phyloP scores from a whole-genome alignment of 2,888 invertebrate genomes.

The Acleris holmiana region DNA sequence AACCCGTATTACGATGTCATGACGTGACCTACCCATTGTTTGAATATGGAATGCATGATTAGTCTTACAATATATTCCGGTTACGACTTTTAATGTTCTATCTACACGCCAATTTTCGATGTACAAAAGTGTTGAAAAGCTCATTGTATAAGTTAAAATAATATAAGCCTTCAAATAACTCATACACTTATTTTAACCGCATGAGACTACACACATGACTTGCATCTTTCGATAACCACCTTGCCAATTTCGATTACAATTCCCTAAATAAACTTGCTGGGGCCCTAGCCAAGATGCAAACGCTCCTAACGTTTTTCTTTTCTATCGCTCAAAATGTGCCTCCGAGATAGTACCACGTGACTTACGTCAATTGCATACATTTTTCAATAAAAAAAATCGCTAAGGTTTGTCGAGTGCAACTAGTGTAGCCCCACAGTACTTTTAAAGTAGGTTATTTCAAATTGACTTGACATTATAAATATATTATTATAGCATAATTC shows the following conservation, averaged over 20 bases:
- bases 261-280: not conserved
- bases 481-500: no score
- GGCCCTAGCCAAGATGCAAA: no score
- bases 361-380: no score
- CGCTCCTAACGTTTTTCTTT: no score
- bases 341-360: no score
- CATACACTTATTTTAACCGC: slow-evolving; percentile 22
- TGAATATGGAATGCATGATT: slow-evolving; percentile 45
- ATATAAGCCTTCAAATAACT: slow-evolving; percentile 35
- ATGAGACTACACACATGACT: slow-evolving; percentile 1
- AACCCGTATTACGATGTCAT: slow-evolving; percentile 62
- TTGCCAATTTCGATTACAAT: not conserved
- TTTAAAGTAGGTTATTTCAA: no score
- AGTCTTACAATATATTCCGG: slow-evolving; percentile 24
- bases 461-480: no score
- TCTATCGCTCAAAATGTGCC: no score
- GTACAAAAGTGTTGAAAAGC: not conserved
- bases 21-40: slow-evolving; percentile 60
- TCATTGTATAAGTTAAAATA: slow-evolving; percentile 2
- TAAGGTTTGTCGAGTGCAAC: no score
- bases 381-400: no score
- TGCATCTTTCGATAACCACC: not conserved
- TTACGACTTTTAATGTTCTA: not conserved
- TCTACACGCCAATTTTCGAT: not conserved
- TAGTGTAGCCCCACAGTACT: no score